These are phyloP conservation scores for Umimayanthus chanpuru DNA, from an alignment of 92 coral and sea anemone species.

Conservation along the genomic window DNA sequence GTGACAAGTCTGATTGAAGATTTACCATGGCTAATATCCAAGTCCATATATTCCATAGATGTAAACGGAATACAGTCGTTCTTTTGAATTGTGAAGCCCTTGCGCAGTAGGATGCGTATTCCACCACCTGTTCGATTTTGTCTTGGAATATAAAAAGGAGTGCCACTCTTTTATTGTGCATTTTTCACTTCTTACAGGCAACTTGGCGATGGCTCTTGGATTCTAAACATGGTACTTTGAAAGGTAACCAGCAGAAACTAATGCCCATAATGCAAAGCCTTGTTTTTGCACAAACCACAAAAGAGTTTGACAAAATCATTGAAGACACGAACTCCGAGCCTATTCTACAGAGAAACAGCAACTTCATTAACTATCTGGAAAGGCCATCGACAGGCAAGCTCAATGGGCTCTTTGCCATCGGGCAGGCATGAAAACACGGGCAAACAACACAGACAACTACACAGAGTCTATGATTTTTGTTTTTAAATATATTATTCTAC, in stretches of 20 bases:
- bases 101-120: no score
- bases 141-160: constrained; percentile 53
- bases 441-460: constrained; percentile 69
- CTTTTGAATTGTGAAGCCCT: no score
- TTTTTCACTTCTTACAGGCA: constrained; percentile 61
- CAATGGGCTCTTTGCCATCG: constrained; percentile 53
- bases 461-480: constrained; percentile 67
- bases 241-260: constrained; percentile 51
- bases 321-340: constrained; percentile 29
- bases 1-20: no score
- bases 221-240: constrained; percentile 45
- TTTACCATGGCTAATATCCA: no score
- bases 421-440: constrained; percentile 51
- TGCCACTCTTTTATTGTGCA: constrained; percentile 53
- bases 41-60: no score
- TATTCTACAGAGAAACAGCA: constrained; percentile 33
- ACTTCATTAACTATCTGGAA: constrained; percentile 46
- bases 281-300: constrained; percentile 54
- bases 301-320: constrained; percentile 39
- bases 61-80: no score
- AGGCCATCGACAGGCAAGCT: constrained; percentile 48
- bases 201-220: constrained; percentile 66
- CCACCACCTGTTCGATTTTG: no score
- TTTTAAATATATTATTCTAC: constrained; percentile 57
- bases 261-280: constrained; percentile 56